Conservation (phyloP, 2,888 invertebrate genomes). For the Sphaerophoria rueppellii region DNA sequence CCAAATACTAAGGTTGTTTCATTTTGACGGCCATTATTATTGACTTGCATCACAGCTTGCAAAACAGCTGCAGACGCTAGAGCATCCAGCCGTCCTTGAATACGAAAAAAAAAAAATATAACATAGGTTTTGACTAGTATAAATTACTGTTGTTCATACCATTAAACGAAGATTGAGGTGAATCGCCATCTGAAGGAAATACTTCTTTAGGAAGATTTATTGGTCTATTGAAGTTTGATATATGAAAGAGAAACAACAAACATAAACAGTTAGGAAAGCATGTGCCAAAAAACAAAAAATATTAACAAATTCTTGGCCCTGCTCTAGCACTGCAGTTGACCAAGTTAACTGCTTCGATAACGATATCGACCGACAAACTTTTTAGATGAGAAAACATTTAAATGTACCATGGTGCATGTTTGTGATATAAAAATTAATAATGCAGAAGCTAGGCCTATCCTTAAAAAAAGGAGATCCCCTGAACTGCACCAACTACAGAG, state of each 20-base stretch:
- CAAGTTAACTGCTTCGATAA: too few species aligned
- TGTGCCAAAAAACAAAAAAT: too few species aligned
- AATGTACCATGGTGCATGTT: too few species aligned
- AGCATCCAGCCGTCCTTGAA: conserved; percentile 78
- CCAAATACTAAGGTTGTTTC: conserved; percentile 46
- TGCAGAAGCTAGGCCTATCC: too few species aligned
- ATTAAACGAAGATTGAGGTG: conserved; percentile 48
- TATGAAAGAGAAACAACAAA: not conserved
- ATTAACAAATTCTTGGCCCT: too few species aligned
- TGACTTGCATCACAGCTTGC: conserved; percentile 76
- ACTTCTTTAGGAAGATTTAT: conserved; percentile 52
- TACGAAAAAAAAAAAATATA: not conserved
- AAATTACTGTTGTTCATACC: conserved; percentile 20
- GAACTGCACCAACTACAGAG: too few species aligned
- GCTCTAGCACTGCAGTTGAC: too few species aligned
- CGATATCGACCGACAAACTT: too few species aligned
- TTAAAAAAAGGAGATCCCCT: too few species aligned
- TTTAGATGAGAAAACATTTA: too few species aligned
- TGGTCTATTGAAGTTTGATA: conserved; percentile 27
- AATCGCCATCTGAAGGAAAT: conserved; percentile 41
- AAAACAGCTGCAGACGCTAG: conserved; percentile 80
- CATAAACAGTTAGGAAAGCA: not conserved
- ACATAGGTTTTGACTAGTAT: not conserved
- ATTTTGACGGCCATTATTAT: conserved; percentile 42
- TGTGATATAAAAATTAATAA: too few species aligned